Percentiles rank a stretch among this genome's conserved stretches.
These are phyloP conservation scores for Sarcophaga peregrina DNA, from an alignment of 1,140 invertebrate genomes.

Conservation along the genomic window DNA sequence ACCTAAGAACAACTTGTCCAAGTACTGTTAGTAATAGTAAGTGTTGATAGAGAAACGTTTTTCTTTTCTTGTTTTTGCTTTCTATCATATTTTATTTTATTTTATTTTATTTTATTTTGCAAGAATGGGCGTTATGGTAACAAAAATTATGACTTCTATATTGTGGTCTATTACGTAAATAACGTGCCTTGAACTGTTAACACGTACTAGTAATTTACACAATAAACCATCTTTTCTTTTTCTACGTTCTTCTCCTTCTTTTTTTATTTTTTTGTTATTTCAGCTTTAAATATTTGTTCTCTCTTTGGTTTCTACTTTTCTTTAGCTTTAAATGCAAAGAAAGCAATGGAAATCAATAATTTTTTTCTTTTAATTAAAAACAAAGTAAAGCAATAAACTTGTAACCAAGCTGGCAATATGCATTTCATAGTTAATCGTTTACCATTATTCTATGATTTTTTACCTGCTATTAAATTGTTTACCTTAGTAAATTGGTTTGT, in stretches of 20 bases:
- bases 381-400: neutral
- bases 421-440: neutral
- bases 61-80: neutral
- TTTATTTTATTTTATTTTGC: neutral
- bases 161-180: constrained; percentile 38
- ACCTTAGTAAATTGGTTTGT: neutral
- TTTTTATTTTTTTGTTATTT: neutral
- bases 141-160: constrained; percentile 41
- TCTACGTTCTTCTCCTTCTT: neutral
- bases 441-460: neutral
- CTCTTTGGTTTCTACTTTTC: neutral
- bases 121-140: neutral
- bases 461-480: neutral
- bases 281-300: neutral
- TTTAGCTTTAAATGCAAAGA: neutral
- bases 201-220: constrained; percentile 35
- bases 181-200: constrained; percentile 22
- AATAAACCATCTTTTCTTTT: neutral
- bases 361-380: neutral
- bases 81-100: neutral
- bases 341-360: neutral
- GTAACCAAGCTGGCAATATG: neutral
- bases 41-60: neutral
- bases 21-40: neutral
- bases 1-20: neutral